Conservation (phyloP, 1,140 invertebrate species). For the Micrasema minimum region DNA sequence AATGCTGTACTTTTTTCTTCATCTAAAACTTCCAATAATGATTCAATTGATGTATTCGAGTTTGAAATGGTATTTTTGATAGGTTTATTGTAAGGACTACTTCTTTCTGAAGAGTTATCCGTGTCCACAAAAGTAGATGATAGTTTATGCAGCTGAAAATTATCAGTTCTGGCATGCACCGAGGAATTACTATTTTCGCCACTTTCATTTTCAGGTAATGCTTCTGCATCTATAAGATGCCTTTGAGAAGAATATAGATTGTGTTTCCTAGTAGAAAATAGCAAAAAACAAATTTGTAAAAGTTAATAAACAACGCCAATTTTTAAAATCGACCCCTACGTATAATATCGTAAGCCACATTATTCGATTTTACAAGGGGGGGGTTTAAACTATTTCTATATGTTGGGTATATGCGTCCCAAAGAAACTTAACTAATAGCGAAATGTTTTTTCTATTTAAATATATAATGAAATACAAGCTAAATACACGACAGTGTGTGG, state of each 20-base stretch:
- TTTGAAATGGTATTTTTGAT: not conserved
- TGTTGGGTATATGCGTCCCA: too few species aligned
- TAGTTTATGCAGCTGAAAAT: not conserved
- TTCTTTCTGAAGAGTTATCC: conserved; percentile 12
- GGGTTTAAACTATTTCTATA: too few species aligned
- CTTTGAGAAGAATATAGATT: conserved; percentile 48
- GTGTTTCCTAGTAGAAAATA: conserved; percentile 43
- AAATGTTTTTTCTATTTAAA: too few species aligned
- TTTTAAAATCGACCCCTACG: too few species aligned
- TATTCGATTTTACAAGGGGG: too few species aligned
- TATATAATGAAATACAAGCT: too few species aligned
- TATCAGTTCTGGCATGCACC: not conserved
- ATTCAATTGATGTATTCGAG: conserved; percentile 4
- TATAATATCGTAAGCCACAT: too few species aligned
- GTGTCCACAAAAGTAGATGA: not conserved
- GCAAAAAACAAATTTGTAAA: too few species aligned
- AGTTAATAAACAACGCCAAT: too few species aligned
- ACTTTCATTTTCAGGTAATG: conserved; percentile 5
- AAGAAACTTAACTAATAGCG: too few species aligned
- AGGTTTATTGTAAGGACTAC: not conserved
- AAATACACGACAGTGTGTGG: too few species aligned
- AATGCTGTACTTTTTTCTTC: not conserved
- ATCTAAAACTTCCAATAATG: conserved; percentile 11
- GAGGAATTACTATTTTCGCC: conserved; percentile 3
- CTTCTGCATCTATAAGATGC: conserved; percentile 46